A percentile compares a stretch with the other conserved stretches of the same genome.
phyloP scores from a whole-genome alignment of 2,797 vertebrate genomes.

The Coregonus sp. region DNA sequence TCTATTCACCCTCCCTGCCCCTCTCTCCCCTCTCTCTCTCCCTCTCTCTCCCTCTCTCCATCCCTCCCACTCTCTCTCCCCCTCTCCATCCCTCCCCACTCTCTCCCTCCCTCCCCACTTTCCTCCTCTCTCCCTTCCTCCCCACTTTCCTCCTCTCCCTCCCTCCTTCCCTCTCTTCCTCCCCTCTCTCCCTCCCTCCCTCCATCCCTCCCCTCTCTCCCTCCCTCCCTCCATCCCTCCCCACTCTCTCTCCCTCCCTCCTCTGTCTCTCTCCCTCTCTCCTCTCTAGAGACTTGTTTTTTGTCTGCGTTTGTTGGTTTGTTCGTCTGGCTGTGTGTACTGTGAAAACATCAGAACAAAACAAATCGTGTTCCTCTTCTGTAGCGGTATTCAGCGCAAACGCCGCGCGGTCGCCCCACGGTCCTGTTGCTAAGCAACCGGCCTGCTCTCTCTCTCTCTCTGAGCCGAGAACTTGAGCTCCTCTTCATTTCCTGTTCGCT shows the following conservation, averaged over 20 bases:
- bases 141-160: slow-evolving; percentile 13
- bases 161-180: slow-evolving; percentile 34
- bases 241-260: slow-evolving; percentile 3
- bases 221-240: neutral
- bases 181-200: slow-evolving; percentile 8
- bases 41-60: slow-evolving; percentile 39
- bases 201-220: neutral
- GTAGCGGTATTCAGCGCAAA: slow-evolving; percentile 48
- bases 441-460: slow-evolving; percentile 12
- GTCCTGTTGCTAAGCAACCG: slow-evolving; percentile 66
- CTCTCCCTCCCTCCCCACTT: slow-evolving; percentile 46
- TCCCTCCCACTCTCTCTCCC: slow-evolving; percentile 8
- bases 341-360: slow-evolving; percentile 70
- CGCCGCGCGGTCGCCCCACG: slow-evolving; percentile 49
- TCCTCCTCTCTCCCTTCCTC: slow-evolving; percentile 32
- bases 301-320: slow-evolving; percentile 51
- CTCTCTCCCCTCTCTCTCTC: slow-evolving; percentile 33
- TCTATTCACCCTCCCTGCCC: slow-evolving; percentile 36
- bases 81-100: neutral
- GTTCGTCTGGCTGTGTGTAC: slow-evolving; percentile 66
- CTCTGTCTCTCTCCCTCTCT: neutral
- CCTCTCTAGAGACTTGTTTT: slow-evolving; percentile 54
- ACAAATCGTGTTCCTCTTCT: slow-evolving; percentile 63
- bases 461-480: slow-evolving; percentile 28
- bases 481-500: slow-evolving; percentile 38